Conservation (phyloP, 2,113 vertebrate genomes). For the Pseudopipra pipra region DNA sequence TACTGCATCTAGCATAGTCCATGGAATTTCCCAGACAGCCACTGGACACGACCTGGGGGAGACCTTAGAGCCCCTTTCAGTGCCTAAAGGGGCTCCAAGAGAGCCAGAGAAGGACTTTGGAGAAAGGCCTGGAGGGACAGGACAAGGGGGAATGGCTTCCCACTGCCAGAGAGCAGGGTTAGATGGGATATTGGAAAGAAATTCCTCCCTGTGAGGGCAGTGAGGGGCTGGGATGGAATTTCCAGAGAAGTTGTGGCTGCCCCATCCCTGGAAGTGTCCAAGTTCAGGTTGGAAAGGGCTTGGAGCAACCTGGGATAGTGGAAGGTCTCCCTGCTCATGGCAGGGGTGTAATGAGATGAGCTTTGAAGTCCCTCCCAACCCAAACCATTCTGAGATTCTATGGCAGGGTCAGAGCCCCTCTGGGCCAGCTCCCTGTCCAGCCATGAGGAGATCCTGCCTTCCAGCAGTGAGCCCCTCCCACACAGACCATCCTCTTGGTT, state of each 20-base stretch:
- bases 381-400: not conserved
- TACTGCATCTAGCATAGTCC: not conserved
- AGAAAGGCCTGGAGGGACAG: fast-evolving
- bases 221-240: fast-evolving
- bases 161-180: fast-evolving
- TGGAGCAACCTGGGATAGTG: not conserved
- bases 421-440: not conserved
- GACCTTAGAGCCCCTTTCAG: not conserved
- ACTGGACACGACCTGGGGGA: not conserved
- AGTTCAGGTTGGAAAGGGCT: not conserved
- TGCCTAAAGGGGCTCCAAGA: not conserved
- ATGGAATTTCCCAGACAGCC: not conserved
- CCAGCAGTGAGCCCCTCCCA: not conserved
- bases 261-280: not conserved
- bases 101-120: not conserved
- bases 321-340: not conserved
- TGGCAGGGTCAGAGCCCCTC: not conserved
- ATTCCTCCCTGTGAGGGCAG: not conserved
- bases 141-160: not conserved
- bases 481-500: fast-evolving
- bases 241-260: not conserved
- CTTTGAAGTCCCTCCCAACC: not conserved
- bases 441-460: not conserved
- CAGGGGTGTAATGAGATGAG: not conserved
- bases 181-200: not conserved